These are phyloP conservation scores for Theristicus caerulescens DNA, from an alignment of 2,113 vertebrate genomes.

Conservation along the genomic window DNA sequence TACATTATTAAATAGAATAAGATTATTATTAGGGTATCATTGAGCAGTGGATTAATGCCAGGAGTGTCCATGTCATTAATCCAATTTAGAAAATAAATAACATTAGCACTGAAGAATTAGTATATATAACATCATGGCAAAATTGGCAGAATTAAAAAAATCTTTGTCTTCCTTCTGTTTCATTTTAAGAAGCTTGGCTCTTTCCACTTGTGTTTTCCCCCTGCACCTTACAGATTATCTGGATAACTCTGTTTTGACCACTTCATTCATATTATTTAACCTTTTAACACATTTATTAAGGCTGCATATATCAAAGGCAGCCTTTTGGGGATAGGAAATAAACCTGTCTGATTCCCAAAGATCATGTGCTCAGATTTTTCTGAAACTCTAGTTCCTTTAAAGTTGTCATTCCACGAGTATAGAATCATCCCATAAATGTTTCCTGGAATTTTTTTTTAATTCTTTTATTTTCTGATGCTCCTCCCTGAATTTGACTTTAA, in stretches of 20 bases:
- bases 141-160: neutral
- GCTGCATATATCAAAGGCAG: neutral
- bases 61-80: neutral
- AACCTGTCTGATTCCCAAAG: neutral
- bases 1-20: neutral
- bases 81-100: neutral
- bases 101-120: neutral
- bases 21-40: neutral
- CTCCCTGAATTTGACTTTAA: neutral
- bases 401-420: neutral
- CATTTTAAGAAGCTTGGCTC: neutral
- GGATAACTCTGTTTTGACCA: neutral
- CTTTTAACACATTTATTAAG: neutral
- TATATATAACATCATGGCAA: neutral
- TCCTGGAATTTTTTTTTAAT: too few species aligned
- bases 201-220: neutral
- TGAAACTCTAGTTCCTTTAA: neutral
- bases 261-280: neutral
- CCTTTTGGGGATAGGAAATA: neutral
- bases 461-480: neutral
- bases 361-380: neutral
- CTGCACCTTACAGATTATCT: neutral
- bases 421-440: neutral
- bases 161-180: neutral
- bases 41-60: neutral